These are phyloP conservation scores for Lagopus muta DNA, from an alignment of 2,113 vertebrate species.

Conservation along the genomic window DNA sequence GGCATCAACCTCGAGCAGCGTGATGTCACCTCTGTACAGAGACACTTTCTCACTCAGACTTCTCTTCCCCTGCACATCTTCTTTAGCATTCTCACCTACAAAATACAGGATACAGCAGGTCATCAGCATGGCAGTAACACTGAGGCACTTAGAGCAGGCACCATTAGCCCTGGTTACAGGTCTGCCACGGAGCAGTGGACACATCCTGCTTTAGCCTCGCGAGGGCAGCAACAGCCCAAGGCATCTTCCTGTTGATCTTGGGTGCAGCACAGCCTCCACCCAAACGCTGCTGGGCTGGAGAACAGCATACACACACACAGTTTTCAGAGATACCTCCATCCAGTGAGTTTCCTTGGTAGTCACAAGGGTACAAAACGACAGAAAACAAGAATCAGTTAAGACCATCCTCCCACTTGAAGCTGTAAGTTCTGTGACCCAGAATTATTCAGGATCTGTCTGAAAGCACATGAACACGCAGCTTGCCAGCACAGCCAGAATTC, in stretches of 20 bases:
- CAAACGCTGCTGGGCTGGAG: not conserved
- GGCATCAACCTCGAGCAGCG: conserved; percentile 92
- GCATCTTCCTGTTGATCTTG: not conserved
- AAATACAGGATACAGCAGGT: not conserved
- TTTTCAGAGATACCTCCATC: not conserved
- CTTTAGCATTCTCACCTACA: conserved; percentile 75
- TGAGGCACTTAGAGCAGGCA: not conserved
- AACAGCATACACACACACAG: fast-evolving
- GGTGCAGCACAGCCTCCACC: not conserved
- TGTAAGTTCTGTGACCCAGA: not conserved
- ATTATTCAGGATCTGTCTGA: fast-evolving
- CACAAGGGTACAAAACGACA: not conserved
- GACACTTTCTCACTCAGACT: conserved; percentile 91
- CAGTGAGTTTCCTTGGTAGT: not conserved
- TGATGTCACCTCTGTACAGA: conserved; percentile 97
- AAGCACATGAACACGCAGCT: fast-evolving
- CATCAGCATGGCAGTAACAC: fast-evolving
- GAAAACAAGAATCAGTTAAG: not conserved
- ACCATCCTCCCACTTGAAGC: not conserved
- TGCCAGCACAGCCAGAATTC: not conserved
- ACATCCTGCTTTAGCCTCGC: not conserved
- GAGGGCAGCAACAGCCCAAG: conserved; percentile 9
- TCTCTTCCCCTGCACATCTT: conserved; percentile 79
- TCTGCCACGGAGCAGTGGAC: not conserved
- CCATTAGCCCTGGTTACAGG: not conserved